Conservation (phyloP, 2,888 invertebrate species). For the Nephrotoma appendiculata region DNA sequence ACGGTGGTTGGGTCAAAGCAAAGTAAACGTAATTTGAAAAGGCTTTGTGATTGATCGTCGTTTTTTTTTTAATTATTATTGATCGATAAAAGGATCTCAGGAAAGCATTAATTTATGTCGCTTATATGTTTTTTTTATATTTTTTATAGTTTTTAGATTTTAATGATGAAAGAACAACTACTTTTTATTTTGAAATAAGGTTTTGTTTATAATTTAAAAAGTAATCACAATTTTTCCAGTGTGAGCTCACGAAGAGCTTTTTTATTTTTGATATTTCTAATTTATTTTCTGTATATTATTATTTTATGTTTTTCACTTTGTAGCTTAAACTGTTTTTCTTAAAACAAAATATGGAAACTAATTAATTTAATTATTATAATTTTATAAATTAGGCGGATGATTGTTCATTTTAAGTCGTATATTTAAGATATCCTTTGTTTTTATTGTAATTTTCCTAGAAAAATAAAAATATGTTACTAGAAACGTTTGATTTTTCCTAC, state of each 20-base stretch:
- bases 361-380: background rate
- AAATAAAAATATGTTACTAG: background rate
- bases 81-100: background rate
- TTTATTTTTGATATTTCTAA: background rate
- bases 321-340: background rate
- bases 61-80: background rate
- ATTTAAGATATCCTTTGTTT: background rate
- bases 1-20: background rate
- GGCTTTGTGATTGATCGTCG: background rate
- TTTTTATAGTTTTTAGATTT: background rate
- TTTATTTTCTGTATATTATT: background rate
- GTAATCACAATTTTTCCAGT: background rate
- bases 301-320: background rate
- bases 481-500: no score
- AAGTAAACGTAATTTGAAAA: background rate
- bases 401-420: background rate
- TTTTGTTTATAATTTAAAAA: background rate
- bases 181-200: background rate
- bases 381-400: background rate
- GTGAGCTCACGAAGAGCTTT: background rate
- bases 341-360: background rate
- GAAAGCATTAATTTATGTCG: background rate
- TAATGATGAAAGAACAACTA: background rate
- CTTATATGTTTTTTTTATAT: background rate
- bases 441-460: background rate